Percentiles rank a stretch among this genome's conserved stretches.
These are phyloP conservation scores for Dryococelus australis DNA, from an alignment of 2,888 invertebrate species.

Conservation along the genomic window DNA sequence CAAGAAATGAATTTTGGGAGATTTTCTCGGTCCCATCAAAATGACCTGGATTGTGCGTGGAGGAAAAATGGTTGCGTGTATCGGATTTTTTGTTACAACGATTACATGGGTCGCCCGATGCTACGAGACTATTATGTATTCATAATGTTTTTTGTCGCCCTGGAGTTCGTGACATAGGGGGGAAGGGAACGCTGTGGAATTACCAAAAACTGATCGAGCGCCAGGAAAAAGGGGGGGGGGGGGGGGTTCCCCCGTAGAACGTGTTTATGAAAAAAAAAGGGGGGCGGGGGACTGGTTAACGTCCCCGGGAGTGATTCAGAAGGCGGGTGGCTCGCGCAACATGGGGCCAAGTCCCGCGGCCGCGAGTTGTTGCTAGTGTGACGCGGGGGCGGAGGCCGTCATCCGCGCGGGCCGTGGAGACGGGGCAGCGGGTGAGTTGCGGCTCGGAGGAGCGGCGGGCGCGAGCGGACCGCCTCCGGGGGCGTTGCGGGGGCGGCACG, in stretches of 20 bases:
- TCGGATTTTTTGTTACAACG: neutral
- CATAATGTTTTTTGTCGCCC: neutral
- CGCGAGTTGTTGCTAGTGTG: neutral
- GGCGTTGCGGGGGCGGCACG: neutral
- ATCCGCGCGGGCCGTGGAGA: neutral
- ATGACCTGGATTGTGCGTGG: too few relatives aligned
- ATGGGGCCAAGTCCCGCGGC: neutral
- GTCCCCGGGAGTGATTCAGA: constrained; percentile 16
- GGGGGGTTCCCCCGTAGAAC: neutral
- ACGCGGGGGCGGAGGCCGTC: neutral
- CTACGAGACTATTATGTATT: neutral
- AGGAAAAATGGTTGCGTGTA: neutral
- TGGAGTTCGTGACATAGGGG: neutral
- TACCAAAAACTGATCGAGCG: neutral
- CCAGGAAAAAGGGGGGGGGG: neutral
- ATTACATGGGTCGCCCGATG: neutral
- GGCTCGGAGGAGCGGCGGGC: neutral
- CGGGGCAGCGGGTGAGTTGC: neutral
- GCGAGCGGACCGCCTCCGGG: neutral
- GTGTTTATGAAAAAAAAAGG: neutral
- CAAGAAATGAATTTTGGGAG: too few relatives aligned
- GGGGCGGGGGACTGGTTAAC: neutral
- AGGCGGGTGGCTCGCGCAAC: neutral
- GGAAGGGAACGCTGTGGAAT: neutral
- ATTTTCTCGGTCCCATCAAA: too few relatives aligned